Conservation (phyloP, 2,797 vertebrate genomes). For the Sylvilagus floridanus region DNA sequence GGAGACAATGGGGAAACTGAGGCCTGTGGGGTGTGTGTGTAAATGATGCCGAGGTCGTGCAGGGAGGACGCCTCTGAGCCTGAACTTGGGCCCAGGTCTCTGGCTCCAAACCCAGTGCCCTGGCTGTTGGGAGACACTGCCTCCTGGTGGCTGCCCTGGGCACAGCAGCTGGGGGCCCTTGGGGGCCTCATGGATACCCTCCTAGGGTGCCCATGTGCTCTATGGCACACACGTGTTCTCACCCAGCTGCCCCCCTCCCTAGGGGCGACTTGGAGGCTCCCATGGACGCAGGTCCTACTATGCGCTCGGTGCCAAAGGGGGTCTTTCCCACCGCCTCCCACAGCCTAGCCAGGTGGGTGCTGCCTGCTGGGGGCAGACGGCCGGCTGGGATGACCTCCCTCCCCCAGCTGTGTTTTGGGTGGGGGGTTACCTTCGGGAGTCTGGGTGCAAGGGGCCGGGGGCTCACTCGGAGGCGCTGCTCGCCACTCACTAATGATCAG, state of each 20-base stretch:
- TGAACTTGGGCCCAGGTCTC: background rate
- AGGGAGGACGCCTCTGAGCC: background rate
- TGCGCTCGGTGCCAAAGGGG: background rate
- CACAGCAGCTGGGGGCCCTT: background rate
- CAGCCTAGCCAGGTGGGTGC: background rate
- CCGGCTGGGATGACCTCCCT: too few relatives aligned
- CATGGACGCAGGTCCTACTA: background rate
- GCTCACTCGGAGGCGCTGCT: background rate
- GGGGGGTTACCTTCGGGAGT: background rate
- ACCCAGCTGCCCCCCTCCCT: background rate
- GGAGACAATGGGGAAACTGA: background rate
- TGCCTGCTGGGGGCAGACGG: rapidly evolving
- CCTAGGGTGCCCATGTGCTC: rapidly evolving
- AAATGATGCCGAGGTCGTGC: rapidly evolving
- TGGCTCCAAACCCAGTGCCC: background rate
- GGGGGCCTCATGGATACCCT: too few relatives aligned
- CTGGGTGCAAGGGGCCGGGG: background rate
- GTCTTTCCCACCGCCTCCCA: background rate
- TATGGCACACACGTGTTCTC: rapidly evolving
- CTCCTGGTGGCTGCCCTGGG: background rate
- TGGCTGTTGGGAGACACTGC: background rate
- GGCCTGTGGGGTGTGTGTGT: background rate
- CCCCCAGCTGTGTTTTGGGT: background rate
- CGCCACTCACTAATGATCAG: background rate
- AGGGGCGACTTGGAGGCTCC: too few relatives aligned